Conservation (phyloP, 30 jellyfish, hydroid and myxozoan species). For the Rhopilema esculentum region DNA sequence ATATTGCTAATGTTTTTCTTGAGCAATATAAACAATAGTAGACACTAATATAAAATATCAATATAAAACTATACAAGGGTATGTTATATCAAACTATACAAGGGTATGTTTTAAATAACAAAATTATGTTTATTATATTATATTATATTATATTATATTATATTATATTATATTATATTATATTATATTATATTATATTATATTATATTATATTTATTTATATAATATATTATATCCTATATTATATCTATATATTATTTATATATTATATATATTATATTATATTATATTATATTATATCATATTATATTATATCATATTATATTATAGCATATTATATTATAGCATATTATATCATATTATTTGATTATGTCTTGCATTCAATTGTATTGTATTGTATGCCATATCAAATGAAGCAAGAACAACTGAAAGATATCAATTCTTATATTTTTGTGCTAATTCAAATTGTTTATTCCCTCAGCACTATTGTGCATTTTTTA, state of each 20-base stretch:
- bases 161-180: slow-evolving; percentile 5
- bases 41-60: neutral
- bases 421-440: too few relatives aligned
- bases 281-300: slow-evolving; percentile 8
- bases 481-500: too few relatives aligned
- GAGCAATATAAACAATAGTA: too few relatives aligned
- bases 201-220: slow-evolving; percentile 29
- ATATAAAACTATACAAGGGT: neutral
- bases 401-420: too few relatives aligned
- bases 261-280: too few relatives aligned
- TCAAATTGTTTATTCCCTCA: too few relatives aligned
- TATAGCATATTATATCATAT: slow-evolving; percentile 11
- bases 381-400: too few relatives aligned
- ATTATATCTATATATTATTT: too few relatives aligned
- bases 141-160: slow-evolving; percentile 16
- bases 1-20: too few relatives aligned
- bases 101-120: neutral
- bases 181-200: slow-evolving; percentile 24
- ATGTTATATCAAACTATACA: neutral
- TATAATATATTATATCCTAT: slow-evolving; percentile 24
- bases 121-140: neutral
- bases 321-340: slow-evolving; percentile 5
- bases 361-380: slow-evolving; percentile 24
- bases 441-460: too few relatives aligned
- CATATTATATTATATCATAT: neutral